Conservation (phyloP, 2,113 vertebrate species). For the Geococcyx californianus region DNA sequence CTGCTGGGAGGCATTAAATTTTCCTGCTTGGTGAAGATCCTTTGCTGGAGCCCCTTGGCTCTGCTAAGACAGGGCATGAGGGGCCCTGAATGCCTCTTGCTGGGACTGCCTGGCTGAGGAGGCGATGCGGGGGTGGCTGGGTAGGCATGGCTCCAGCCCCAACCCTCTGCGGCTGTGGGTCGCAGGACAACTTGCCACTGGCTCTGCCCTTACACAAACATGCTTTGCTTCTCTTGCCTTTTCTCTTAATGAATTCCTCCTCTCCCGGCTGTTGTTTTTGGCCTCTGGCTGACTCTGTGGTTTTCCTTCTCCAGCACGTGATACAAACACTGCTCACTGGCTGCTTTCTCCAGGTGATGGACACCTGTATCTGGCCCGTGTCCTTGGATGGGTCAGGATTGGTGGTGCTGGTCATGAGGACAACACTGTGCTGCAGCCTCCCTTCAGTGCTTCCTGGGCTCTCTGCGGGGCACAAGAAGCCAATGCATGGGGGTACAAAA, state of each 20-base stretch:
- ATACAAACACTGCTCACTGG: background rate
- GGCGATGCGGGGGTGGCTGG: background rate
- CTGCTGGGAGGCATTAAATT: background rate
- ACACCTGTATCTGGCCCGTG: slow-evolving; percentile 11
- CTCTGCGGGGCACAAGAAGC: fast-evolving
- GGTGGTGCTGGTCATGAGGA: background rate
- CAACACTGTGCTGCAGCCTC: background rate
- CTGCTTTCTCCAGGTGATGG: slow-evolving; percentile 42
- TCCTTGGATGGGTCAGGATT: background rate
- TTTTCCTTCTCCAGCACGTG: slow-evolving; percentile 48
- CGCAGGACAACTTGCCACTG: background rate
- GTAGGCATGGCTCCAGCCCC: background rate
- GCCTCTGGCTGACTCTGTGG: background rate
- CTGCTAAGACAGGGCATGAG: background rate
- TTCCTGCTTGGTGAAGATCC: background rate
- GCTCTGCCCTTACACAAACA: slow-evolving; percentile 49
- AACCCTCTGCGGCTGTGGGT: background rate
- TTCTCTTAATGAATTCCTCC: slow-evolving; percentile 62
- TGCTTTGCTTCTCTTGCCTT: slow-evolving; percentile 6
- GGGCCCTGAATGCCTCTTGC: background rate
- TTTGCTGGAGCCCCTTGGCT: background rate
- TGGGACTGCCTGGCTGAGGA: background rate
- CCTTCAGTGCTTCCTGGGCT: background rate
- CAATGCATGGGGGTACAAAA: background rate
- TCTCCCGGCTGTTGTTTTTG: slow-evolving; percentile 53